Base-by-base conservation (phyloP, 1,140 invertebrate genomes). In the Hormaphis cornu region DNA sequence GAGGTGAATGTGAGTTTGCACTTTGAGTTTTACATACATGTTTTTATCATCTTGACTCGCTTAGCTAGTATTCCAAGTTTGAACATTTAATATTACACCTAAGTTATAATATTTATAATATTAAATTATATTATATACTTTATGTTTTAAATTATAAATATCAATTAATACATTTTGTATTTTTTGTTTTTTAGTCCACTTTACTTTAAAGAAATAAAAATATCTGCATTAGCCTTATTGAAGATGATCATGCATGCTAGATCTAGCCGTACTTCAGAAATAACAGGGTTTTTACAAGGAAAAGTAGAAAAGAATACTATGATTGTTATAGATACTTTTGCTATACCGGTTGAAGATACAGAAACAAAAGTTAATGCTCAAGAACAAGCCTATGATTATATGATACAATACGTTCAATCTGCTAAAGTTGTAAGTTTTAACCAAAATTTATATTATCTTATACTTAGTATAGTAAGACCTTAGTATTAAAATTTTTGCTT, bases 241-340 rank as follows among this genome's bases (percentile, higher is more conserved):
- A 99, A 99, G 83, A 99, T 99, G 97, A 95, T 99, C 1, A 99
- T 98, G 93, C 97, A 99, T 81, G 96, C 97, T 24, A 83, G 95
- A 72, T 97, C 95, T 33, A 97, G 97, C 33, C 97, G 96, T 16
- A 96, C 93, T 56, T 79, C 99, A 16, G 97, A 99, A 85, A 89
- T 93, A 3, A 99, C 99, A 97, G 97, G 97, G 16, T 81, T 99
- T 26, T 81, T 99, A 56, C 82, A 98, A 58, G 97, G 96, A 71
- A 91, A 90, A 80, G 83, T 95, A 61, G 89, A 93, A 78, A 89
- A 88, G 5, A 91, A 93, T 75, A 89, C 89, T 1, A 92, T 95
- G 87, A 89, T 97, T 82, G 92, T 96, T 0, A 95, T 97, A 91
- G 94, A 97, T 80, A 90, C 90, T 16, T 97, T 97, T 82, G 94